phyloP scores from a whole-genome alignment of 2,888 invertebrate species.

The Eilema caniola region DNA sequence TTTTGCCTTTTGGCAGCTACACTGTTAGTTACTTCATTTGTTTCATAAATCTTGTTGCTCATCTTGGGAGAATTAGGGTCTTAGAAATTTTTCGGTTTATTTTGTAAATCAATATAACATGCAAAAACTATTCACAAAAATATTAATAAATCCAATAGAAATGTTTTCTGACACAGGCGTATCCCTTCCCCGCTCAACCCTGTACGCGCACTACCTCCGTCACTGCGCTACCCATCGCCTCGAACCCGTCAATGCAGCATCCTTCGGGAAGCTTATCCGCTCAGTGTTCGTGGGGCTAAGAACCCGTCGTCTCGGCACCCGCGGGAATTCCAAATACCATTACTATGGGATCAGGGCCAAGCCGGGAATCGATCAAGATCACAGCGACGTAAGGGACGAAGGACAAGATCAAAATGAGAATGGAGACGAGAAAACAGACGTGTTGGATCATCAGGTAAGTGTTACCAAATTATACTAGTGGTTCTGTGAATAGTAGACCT shows the following conservation, averaged over 20 bases:
- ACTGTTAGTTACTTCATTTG: too few relatives aligned
- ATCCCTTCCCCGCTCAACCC: conserved; percentile 96
- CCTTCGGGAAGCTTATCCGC: conserved; percentile 99
- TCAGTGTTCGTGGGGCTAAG: conserved; percentile 98
- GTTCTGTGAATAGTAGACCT: too few relatives aligned
- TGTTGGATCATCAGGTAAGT: conserved; percentile 58
- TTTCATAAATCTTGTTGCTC: too few relatives aligned
- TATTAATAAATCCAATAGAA: too few relatives aligned
- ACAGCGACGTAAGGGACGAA: conserved; percentile 38
- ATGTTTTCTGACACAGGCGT: conserved; percentile 83
- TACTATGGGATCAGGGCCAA: conserved; percentile 99
- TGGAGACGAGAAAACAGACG: conserved; percentile 58
- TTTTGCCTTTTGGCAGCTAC: too few relatives aligned
- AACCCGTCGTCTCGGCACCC: conserved; percentile 97
- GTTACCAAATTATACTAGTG: background rate
- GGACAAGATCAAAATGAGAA: conserved; percentile 46
- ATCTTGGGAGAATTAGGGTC: too few relatives aligned
- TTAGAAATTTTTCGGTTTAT: too few relatives aligned
- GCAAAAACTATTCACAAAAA: too few relatives aligned
- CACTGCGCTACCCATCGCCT: conserved; percentile 97
- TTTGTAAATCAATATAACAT: too few relatives aligned
- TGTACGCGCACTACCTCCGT: conserved; percentile 98
- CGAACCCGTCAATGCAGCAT: conserved; percentile 99
- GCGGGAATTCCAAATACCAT: conserved; percentile 99
- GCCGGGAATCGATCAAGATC: conserved; percentile 66